phyloP scores from a whole-genome alignment of 2,797 vertebrate genomes.

The Nyctalus aviator region DNA sequence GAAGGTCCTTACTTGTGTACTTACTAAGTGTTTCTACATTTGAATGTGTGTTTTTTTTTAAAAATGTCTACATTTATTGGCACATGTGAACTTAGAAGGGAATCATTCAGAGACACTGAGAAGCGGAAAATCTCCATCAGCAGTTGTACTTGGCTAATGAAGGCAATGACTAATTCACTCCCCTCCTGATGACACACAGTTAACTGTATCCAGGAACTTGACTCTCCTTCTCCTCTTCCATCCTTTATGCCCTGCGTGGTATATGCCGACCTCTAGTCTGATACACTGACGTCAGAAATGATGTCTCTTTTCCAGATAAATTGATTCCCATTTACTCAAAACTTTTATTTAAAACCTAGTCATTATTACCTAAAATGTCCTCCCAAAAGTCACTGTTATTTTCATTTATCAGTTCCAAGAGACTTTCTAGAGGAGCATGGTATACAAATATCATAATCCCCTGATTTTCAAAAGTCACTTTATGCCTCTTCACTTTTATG shows the following conservation, averaged over 20 bases:
- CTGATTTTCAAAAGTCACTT: not conserved
- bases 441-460: not conserved
- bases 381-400: not conserved
- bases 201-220: not conserved
- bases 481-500: not conserved
- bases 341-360: constrained; percentile 17
- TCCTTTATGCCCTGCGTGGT: not conserved
- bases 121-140: not conserved
- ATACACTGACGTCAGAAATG: not conserved
- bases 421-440: constrained; percentile 17
- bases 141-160: not conserved
- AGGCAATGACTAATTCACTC: not conserved
- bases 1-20: not conserved
- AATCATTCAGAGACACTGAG: constrained; percentile 58
- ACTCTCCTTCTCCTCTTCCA: not conserved
- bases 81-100: not conserved
- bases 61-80: not conserved
- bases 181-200: not conserved
- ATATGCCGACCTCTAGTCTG: not conserved
- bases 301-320: not conserved
- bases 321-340: not conserved
- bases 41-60: not conserved
- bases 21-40: not conserved
- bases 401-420: not conserved
- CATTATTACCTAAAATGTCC: constrained; percentile 14